phyloP scores from a whole-genome alignment of 92 coral and sea anemone species.

The Bergia sp. region DNA sequence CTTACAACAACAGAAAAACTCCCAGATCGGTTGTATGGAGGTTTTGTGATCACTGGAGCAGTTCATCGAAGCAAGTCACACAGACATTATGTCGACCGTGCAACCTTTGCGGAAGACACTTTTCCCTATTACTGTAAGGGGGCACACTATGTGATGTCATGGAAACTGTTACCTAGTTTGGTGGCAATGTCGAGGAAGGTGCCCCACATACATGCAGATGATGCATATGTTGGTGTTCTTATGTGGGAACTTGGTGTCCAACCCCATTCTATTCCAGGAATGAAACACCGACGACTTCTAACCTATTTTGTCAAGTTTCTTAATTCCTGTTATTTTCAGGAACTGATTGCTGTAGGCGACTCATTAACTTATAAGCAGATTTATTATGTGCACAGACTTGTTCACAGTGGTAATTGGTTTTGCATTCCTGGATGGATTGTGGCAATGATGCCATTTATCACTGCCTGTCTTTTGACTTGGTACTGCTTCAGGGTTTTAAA shows the following conservation, averaged over 20 bases:
- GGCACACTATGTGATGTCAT: slow-evolving; percentile 71
- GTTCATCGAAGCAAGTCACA: slow-evolving; percentile 72
- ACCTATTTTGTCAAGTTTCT: slow-evolving; percentile 49
- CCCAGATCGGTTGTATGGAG: slow-evolving; percentile 71
- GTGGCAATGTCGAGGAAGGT: slow-evolving; percentile 63
- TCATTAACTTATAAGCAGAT: slow-evolving; percentile 74
- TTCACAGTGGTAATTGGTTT: slow-evolving; percentile 9
- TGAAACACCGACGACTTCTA: slow-evolving; percentile 55
- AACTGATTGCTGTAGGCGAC: slow-evolving; percentile 75
- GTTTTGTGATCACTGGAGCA: slow-evolving; percentile 59
- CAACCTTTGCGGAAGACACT: slow-evolving; percentile 54
- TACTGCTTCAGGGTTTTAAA: slow-evolving; percentile 23
- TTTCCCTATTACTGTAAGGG: slow-evolving; percentile 90
- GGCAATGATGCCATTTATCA: slow-evolving; percentile 13
- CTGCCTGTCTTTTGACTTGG: slow-evolving; percentile 26
- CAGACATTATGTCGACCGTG: slow-evolving; percentile 71
- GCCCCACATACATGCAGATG: slow-evolving; percentile 68
- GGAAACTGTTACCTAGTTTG: slow-evolving; percentile 69
- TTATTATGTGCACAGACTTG: slow-evolving; percentile 60
- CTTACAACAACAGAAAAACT: slow-evolving; percentile 40
- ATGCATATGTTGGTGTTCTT: slow-evolving; percentile 78
- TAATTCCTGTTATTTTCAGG: slow-evolving; percentile 71
- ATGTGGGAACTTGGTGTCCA: slow-evolving; percentile 60
- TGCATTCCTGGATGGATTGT: slow-evolving; percentile 38
- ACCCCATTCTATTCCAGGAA: slow-evolving; percentile 59